These are phyloP conservation scores for Dipus sagitta DNA, from an alignment of 2,797 vertebrate genomes.

Conservation along the genomic window DNA sequence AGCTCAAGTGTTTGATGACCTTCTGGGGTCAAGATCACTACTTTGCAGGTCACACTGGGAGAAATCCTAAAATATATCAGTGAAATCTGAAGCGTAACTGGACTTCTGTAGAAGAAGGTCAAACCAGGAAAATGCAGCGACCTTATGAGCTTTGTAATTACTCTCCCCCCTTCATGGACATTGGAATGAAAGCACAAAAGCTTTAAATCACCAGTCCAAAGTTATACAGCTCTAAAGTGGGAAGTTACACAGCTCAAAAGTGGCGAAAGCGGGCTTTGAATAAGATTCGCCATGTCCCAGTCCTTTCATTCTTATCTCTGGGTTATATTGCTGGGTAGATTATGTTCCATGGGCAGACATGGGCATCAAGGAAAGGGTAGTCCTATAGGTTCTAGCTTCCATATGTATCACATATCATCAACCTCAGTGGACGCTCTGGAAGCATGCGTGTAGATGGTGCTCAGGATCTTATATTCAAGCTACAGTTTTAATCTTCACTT, in stretches of 20 bases:
- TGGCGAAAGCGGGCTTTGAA: not conserved
- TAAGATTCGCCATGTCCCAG: not conserved
- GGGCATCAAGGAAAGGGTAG: not conserved
- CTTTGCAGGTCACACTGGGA: not conserved
- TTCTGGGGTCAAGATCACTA: not conserved
- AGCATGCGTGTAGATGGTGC: not conserved
- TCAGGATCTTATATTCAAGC: not conserved
- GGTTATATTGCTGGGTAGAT: not conserved
- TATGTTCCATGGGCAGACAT: not conserved
- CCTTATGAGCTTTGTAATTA: not conserved
- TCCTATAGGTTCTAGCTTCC: not conserved
- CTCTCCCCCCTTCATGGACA: not conserved
- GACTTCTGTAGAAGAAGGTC: not conserved
- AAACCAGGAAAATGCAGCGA: not conserved
- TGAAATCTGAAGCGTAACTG: not conserved
- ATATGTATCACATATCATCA: not conserved
- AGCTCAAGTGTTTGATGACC: not conserved
- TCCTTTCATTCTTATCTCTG: not conserved
- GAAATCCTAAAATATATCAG: not conserved
- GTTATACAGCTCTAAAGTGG: not conserved
- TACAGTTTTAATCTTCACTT: constrained; percentile 10
- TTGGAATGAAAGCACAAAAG: not conserved
- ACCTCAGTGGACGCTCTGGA: not conserved
- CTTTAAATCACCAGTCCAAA: not conserved
- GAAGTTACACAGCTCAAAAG: not conserved